These are phyloP conservation scores for Ophiodon elongatus DNA, from an alignment of 2,113 vertebrate species.

Conservation along the genomic window DNA sequence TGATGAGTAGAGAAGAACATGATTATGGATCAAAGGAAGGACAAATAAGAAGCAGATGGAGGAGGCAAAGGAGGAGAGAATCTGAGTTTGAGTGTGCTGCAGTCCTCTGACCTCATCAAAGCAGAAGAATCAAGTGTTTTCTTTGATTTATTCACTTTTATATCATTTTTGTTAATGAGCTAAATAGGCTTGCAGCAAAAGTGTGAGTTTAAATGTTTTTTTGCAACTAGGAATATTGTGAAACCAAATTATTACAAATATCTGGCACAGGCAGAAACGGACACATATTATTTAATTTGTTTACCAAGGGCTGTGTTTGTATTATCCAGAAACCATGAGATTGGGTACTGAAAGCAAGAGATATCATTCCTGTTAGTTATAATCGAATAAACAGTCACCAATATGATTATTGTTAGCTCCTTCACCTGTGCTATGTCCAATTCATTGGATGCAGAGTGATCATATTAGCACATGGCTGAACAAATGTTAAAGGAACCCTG, in stretches of 20 bases:
- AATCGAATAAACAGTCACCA: background rate
- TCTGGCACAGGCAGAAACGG: too few relatives aligned
- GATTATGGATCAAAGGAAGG: conserved; percentile 10
- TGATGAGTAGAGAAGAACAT: conserved; percentile 28
- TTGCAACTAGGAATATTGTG: background rate
- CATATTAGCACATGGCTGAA: background rate
- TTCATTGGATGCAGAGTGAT: background rate
- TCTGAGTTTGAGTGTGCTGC: background rate
- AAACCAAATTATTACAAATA: background rate
- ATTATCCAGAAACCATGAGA: background rate
- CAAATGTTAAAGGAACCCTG: background rate
- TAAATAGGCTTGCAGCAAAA: conserved; percentile 2
- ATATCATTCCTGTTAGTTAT: background rate
- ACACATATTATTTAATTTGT: too few relatives aligned
- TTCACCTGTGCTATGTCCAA: background rate
- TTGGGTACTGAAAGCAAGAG: background rate
- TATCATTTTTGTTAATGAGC: conserved; percentile 5
- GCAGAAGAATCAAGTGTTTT: background rate
- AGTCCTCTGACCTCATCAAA: conserved; percentile 2
- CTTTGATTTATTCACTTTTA: background rate
- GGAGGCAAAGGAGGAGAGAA: background rate
- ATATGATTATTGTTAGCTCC: background rate
- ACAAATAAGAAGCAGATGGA: conserved; percentile 26
- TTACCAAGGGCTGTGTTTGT: background rate
- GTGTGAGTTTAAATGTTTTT: background rate